Base-by-base conservation (phyloP, 2,888 invertebrate species). In the Drosophila neonasuta region DNA sequence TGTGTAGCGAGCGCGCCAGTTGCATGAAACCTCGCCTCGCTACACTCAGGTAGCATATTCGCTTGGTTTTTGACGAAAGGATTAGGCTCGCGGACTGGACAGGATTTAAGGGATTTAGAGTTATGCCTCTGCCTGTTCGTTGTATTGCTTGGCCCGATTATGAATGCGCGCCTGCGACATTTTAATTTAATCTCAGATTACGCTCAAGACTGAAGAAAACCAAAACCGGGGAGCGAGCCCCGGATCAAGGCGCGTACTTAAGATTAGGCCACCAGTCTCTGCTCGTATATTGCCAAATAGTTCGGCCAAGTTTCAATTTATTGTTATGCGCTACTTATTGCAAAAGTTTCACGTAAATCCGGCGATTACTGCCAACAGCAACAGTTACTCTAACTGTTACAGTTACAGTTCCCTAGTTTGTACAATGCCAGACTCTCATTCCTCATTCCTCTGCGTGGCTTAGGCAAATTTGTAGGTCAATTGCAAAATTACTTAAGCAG, bases 171-270 rank as follows among this genome's bases (percentile, higher is more conserved):
- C 86, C 75, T 84, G 88, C 88, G 85, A 87, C 84, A 85, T 82
- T 87, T 79, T 86, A 87, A 88, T 83, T 88, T 87, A 87, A 87
- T 88, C 88, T 83, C 55, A 70, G 74, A 69, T 85, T 85, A 85
- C 61, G 80, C 69, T 50, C 58, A 58, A 55, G 44, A 68, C 50
- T n/a, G n/a, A n/a, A 36, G 36, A 24, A 24, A 24, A 24, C 24
- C 24, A 36, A n/a, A 42, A 57, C 71, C 78, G 68, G 68, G 76
- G 70, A 78, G 73, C 73, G 73, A 66, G 72, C 70, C 51, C 59
- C 54, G 86, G 80, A 80, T 86, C 78, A 81, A 66, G 17, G 17
- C 36, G 32, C 15, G 45, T 74, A 60, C 68, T 70, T 65, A 74
- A 76, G 75, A 77, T 76, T 74, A 76, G 83, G 64, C 61, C 75